A percentile compares a stretch with the other conserved stretches of the same genome.
Conservation (phyloP, 2,113 vertebrate genomes). For the Cyprinodon brontotheroides region DNA sequence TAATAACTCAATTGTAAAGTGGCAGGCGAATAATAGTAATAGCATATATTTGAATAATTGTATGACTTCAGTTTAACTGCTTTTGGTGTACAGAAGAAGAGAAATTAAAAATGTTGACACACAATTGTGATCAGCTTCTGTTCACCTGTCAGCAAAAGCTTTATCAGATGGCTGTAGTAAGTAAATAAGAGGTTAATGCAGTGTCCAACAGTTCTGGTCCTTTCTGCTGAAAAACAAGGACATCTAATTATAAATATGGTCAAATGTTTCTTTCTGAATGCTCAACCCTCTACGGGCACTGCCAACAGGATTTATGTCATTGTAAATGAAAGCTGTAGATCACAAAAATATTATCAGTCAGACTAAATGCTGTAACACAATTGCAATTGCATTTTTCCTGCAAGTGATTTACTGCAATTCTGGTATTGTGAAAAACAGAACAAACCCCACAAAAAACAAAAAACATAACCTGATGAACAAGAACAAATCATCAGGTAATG, state of each 20-base stretch:
- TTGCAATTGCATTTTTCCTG: not conserved
- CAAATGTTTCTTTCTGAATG: constrained; percentile 9
- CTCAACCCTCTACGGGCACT: constrained; percentile 1
- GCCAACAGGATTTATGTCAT: not conserved
- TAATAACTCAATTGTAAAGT: not conserved
- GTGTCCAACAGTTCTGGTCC: constrained; percentile 13
- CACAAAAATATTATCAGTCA: constrained; percentile 8
- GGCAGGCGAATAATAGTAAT: not conserved
- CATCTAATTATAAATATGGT: constrained; percentile 3
- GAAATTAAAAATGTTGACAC: constrained; percentile 8
- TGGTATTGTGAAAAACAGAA: not conserved
- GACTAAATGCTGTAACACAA: constrained; percentile 1
- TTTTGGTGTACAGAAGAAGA: not conserved
- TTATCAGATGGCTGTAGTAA: constrained; percentile 22
- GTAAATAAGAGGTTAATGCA: constrained; percentile 23
- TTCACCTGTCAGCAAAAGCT: constrained; percentile 34
- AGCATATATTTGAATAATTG: not conserved
- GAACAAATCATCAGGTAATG: constrained; percentile 14
- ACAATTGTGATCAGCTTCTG: constrained; percentile 3
- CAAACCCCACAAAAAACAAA: not conserved
- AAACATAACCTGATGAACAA: not conserved
- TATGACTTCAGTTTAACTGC: not conserved
- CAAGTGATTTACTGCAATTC: not conserved
- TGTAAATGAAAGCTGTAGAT: constrained; percentile 25
- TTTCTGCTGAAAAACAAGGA: constrained; percentile 20